Evolutionary conservation across 2,113 vertebrate species (phyloP), one percentile per base, ranked within the genome.

Genomic region (Lontra canadensis): DNA sequence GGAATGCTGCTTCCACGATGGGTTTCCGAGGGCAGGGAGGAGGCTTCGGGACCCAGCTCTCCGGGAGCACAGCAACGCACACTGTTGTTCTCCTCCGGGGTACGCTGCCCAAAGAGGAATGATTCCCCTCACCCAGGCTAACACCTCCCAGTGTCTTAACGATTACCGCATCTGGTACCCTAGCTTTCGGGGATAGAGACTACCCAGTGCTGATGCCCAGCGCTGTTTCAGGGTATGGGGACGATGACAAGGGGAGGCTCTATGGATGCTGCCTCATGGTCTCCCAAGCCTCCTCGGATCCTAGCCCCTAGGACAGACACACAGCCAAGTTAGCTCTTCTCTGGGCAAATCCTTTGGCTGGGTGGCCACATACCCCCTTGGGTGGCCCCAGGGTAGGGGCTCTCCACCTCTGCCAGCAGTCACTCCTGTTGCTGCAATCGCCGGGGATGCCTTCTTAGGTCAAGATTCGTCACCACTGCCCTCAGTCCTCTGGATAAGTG

Each of bases 241-340:
- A 31, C 4, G 6, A 13, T 3, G 6, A 26, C 36, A 47, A 63
- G n/a, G 49, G 31, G 42, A 14, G 83, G 18, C 4, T 34, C 20
- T 3, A 1, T 59, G 20, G 55, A 3, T 0, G 4, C 26, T 3
- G 42, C 29, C 42, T 21, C 11, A 1, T 3, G 36, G 57, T 34
- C 10, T 61, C 42, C 61, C 7, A 5, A 42, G 59, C 36, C 29
- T 69, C 44, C 17, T 7, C 47, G 10, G 81, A 8, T 5, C 42
- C 29, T 17, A 21, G 69, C 39, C 44, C 92, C 52, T 1, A 47
- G 65, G 71, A 59, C 13, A 88, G 49, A 86, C 42, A 23, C 14
- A 11, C 8, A 36, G 90, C 31, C 71, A 59, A 10, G 47, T 1
- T 34, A 73, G 90, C 78, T 57, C 44, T 94, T 55, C 15, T 20